Evolutionary conservation across 2,797 vertebrate species (phyloP).

Genomic region (Bryconaethiops microstoma): DNA sequence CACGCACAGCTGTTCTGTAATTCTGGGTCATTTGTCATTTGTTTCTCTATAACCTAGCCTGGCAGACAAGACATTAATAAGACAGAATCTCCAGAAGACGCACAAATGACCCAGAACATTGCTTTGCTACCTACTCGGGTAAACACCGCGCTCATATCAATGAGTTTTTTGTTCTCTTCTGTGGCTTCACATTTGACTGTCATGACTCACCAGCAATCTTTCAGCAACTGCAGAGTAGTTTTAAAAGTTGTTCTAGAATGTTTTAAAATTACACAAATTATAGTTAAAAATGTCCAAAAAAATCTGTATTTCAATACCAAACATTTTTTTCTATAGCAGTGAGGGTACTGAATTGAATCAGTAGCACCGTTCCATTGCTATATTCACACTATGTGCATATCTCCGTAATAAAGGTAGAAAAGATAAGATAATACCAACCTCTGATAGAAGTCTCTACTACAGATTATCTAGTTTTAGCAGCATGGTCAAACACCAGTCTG

Average conservation of each 20-base stretch:
- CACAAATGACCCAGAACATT: neutral
- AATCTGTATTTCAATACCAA: too few relatives aligned
- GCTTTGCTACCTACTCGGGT: neutral
- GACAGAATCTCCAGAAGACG: neutral
- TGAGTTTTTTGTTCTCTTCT: neutral
- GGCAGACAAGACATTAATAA: conserved; percentile 17
- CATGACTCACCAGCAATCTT: neutral
- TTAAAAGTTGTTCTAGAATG: neutral
- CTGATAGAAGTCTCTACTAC: too few relatives aligned
- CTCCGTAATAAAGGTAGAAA: too few relatives aligned
- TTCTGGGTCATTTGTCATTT: conserved; percentile 1
- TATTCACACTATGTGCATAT: too few relatives aligned
- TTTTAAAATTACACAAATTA: too few relatives aligned
- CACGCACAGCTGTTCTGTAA: neutral
- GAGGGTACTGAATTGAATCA: too few relatives aligned
- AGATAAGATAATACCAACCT: too few relatives aligned
- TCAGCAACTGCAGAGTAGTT: neutral
- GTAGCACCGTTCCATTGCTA: too few relatives aligned
- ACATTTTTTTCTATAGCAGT: too few relatives aligned
- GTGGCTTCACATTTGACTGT: neutral
- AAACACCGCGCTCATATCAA: neutral
- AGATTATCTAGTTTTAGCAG: too few relatives aligned
- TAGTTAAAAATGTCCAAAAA: too few relatives aligned
- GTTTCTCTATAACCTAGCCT: conserved; percentile 4
- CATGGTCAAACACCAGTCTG: too few relatives aligned